Evolutionary conservation across 2,888 invertebrate genomes (phyloP).

Genomic region (Nemoura dubitans): DNA sequence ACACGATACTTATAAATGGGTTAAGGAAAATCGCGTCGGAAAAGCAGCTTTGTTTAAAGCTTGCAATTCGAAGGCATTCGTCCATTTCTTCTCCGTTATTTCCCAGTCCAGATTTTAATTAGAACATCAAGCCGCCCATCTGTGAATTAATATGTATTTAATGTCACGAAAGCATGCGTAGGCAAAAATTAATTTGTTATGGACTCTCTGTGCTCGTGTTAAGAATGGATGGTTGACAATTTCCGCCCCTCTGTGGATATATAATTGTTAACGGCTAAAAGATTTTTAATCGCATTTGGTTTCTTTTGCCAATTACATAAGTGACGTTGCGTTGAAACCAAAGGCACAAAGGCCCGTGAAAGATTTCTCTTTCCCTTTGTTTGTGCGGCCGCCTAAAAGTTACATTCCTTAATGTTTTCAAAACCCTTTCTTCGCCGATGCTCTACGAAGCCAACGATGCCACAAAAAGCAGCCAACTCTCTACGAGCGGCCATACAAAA

Average conservation of each 20-base stretch:
- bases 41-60: neutral
- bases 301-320: slow-evolving; percentile 45
- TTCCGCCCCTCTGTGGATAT: neutral
- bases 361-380: slow-evolving; percentile 43
- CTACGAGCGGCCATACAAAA: slow-evolving; percentile 29
- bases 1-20: neutral
- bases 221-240: neutral
- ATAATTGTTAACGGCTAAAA: slow-evolving; percentile 29
- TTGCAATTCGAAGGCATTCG: neutral
- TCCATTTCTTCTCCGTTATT: neutral
- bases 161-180: neutral
- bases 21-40: neutral
- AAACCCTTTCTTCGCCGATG: slow-evolving; percentile 26
- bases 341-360: slow-evolving; percentile 44
- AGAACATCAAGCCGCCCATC: neutral
- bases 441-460: slow-evolving; percentile 27
- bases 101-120: neutral
- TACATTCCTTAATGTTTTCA: slow-evolving; percentile 39
- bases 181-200: neutral
- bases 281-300: slow-evolving; percentile 31
- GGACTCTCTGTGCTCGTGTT: neutral
- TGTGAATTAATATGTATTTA: neutral
- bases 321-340: slow-evolving; percentile 32
- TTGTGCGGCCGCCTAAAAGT: slow-evolving; percentile 24
- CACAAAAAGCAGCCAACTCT: slow-evolving; percentile 31